Evolutionary conservation across 2,797 vertebrate species (phyloP), one percentile per base, ranked within the genome.

Genomic region (Chrysocyon brachyurus): DNA sequence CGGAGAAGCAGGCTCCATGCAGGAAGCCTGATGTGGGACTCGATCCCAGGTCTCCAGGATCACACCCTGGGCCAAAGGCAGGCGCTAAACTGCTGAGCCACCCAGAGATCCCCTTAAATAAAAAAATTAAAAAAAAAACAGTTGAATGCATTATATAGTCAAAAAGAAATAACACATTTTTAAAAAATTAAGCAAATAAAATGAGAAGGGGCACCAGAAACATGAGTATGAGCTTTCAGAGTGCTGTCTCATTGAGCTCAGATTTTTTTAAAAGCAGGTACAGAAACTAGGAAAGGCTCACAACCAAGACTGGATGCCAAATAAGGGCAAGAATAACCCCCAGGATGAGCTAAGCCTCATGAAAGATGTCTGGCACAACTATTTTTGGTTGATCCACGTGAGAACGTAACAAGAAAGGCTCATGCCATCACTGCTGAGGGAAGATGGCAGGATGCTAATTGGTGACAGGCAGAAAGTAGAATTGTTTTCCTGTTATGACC

Each of bases 361-460:
- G 28, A 66, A 84, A 68, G 26, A 57, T 52, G n/a, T 52, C 68
- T 26, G 56, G 40, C 36, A 91, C 21, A 63, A 19, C 21, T 26
- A 31, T 49, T 68, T 90, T 40, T 40, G 61, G 54, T 57, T n/a
- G 2, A n/a, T 89, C 49, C 36, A 64, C 79, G 84, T 19, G 12
- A 82, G 33, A 95, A 6, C 3, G 7, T 40, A 33, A 12, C 5
- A 26, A n/a, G n/a, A 78, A 61, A 63, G 54, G 40, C 24, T 31
- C 40, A 12, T 0, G 2, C 36, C 26, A 4, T 24, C 24, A 19
- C 5, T 19, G 4, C 9, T 31, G 6, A 21, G 12, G 4, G 6
- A 7, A 26, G 56, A 36, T 31, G 72, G 31, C 49, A 28, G 36
- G 24, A 70, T 68, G 64, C 79, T 63, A 24, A 17, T 10, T 90